phyloP scores from a whole-genome alignment of 2,888 invertebrate genomes.

The Onthophagus sagittarius region DNA sequence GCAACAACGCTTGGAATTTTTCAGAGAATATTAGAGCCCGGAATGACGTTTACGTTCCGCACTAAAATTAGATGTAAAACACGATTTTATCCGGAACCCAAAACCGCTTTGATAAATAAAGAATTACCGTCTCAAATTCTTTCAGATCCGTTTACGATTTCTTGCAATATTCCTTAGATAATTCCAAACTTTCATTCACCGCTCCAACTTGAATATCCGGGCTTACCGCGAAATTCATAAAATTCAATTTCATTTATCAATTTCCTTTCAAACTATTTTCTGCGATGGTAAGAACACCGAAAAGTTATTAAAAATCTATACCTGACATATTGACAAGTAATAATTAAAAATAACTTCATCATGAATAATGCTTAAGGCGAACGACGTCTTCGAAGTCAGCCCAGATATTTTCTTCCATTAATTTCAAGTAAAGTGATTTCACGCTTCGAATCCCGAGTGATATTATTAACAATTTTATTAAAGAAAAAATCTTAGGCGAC shows the following conservation, averaged over 20 bases:
- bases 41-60: background rate
- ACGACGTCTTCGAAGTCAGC: too few species aligned
- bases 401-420: too few species aligned
- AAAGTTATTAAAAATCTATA: too few species aligned
- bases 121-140: background rate
- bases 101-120: background rate
- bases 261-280: background rate
- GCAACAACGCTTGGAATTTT: conserved; percentile 19
- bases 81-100: background rate
- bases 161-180: background rate
- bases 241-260: background rate
- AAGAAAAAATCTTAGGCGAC: too few species aligned
- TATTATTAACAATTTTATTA: too few species aligned
- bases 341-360: too few species aligned
- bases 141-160: background rate
- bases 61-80: background rate
- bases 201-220: background rate
- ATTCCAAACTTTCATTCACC: background rate
- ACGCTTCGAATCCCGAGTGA: too few species aligned
- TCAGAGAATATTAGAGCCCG: background rate
- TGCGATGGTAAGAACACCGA: too few species aligned
- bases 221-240: background rate
- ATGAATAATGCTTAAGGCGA: too few species aligned
- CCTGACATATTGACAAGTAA: too few species aligned
- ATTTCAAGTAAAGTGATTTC: too few species aligned